Evolutionary conservation across 2,888 invertebrate species (phyloP).

Genomic region (Yponomeuta cagnagella): DNA sequence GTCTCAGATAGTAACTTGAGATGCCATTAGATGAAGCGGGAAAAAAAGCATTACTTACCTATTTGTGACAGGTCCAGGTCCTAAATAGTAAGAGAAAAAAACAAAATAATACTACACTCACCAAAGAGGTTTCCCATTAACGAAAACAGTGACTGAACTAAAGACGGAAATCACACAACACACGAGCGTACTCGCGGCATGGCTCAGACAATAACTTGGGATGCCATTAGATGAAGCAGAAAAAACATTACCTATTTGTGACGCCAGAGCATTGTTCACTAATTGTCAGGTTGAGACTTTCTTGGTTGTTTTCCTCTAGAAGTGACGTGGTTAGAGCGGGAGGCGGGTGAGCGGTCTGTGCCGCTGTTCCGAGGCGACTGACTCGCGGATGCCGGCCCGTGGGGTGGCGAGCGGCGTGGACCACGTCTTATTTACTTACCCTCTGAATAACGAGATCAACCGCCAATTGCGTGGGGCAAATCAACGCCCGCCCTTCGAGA

Average conservation of each 20-base stretch:
- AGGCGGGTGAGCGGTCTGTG: slow-evolving; percentile 23
- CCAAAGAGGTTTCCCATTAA: background rate
- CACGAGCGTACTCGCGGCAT: background rate
- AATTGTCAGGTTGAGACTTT: slow-evolving; percentile 32
- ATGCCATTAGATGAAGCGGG: too few species aligned
- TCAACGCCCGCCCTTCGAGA: background rate
- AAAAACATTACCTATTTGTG: slow-evolving; percentile 48
- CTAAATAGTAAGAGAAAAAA: too few species aligned
- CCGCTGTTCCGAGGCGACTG: slow-evolving; percentile 34
- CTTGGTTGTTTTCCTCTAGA: slow-evolving; percentile 16
- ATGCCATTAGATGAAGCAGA: slow-evolving; percentile 29
- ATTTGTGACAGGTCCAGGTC: too few species aligned
- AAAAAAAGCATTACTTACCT: too few species aligned
- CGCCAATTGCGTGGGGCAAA: slow-evolving; percentile 27
- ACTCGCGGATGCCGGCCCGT: slow-evolving; percentile 15
- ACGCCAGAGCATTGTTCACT: slow-evolving; percentile 58
- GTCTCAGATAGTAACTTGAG: too few species aligned
- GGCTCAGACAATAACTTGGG: slow-evolving; percentile 22
- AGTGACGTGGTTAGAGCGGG: slow-evolving; percentile 37
- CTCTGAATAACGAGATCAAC: slow-evolving; percentile 32
- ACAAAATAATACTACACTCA: background rate
- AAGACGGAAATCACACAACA: background rate
- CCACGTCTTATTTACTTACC: slow-evolving; percentile 25
- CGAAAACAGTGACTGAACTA: background rate
- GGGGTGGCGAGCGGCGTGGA: slow-evolving; percentile 8